phyloP scores from a whole-genome alignment of 2,797 vertebrate species.

The Onychomys arenicola region DNA sequence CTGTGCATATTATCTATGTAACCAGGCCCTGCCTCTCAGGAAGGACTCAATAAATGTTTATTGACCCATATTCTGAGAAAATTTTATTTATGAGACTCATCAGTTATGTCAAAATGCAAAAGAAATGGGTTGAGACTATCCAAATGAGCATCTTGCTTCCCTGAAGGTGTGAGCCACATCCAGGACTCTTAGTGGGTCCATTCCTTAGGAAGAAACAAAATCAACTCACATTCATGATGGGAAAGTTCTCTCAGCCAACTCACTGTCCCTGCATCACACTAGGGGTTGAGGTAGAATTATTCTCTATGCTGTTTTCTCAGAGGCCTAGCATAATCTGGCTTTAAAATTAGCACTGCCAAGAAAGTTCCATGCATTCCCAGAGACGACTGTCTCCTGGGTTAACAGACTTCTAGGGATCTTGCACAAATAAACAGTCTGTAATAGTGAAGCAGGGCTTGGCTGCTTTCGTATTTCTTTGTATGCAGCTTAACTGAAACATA shows the following conservation, averaged over 20 bases:
- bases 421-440: conserved; percentile 74
- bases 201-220: background rate
- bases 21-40: background rate
- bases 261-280: background rate
- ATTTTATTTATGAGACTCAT: conserved; percentile 25
- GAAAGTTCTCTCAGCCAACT: conserved; percentile 48
- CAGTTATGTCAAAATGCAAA: conserved; percentile 11
- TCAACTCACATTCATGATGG: background rate
- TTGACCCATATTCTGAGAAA: background rate
- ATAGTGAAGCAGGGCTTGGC: conserved; percentile 61
- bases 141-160: conserved; percentile 9
- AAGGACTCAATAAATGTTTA: conserved; percentile 56
- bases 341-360: conserved; percentile 60
- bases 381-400: conserved; percentile 66
- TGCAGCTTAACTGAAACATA: conserved; percentile 73
- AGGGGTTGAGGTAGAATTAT: conserved; percentile 21
- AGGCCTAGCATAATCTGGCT: conserved; percentile 63
- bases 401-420: conserved; percentile 78
- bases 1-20: conserved; percentile 4
- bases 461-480: conserved; percentile 63
- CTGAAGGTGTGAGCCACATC: conserved; percentile 11
- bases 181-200: background rate
- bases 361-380: conserved; percentile 67
- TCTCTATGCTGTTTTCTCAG: conserved; percentile 70
- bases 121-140: background rate